These are phyloP conservation scores for Piscicola geometra DNA, from an alignment of 2,888 invertebrate species.

Conservation along the genomic window DNA sequence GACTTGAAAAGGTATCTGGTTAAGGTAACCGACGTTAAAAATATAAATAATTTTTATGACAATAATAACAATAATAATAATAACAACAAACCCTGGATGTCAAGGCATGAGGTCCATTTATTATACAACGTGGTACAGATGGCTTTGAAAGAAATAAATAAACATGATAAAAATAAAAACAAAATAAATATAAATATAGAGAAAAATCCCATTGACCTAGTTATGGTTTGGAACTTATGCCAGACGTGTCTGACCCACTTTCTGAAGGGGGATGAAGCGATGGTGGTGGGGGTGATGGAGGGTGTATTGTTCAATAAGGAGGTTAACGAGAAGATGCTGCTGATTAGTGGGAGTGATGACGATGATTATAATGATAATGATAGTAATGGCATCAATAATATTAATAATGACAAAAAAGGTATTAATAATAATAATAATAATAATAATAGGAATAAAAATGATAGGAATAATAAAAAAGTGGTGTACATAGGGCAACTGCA, in stretches of 20 bases:
- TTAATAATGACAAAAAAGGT: too few species aligned
- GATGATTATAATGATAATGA: too few species aligned
- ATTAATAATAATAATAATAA: too few species aligned
- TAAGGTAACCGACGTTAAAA: background rate
- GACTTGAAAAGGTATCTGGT: background rate
- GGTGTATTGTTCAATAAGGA: conserved; percentile 4
- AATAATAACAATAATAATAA: background rate
- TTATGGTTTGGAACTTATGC: background rate
- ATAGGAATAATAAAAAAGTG: too few species aligned
- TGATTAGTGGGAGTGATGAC: background rate
- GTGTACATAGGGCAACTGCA: background rate
- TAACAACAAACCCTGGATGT: background rate
- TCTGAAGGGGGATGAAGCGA: background rate
- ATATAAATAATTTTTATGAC: background rate
- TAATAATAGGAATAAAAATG: too few species aligned
- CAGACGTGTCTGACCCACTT: background rate
- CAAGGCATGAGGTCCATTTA: background rate
- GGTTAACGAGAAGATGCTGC: background rate
- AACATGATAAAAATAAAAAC: too few species aligned
- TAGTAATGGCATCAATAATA: too few species aligned
- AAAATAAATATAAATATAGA: too few species aligned
- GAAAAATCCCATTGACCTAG: background rate
- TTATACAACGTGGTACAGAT: background rate
- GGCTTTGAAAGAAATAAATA: too few species aligned
- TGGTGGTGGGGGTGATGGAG: background rate